Evolutionary conservation across 2,888 invertebrate species (phyloP).

Genomic region (Spisula solida): DNA sequence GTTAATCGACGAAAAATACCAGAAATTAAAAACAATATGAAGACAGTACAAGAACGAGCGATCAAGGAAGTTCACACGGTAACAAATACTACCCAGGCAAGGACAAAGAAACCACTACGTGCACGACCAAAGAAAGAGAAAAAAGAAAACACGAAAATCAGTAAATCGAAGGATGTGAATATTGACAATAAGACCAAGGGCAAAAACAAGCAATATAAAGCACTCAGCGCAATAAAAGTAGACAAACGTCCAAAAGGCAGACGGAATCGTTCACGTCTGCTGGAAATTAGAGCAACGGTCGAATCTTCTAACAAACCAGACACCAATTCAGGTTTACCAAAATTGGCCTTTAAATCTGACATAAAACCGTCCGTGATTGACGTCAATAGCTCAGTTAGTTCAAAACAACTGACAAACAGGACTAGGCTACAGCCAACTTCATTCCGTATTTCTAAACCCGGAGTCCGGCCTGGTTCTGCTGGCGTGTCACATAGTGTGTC

Average conservation of each 20-base stretch:
- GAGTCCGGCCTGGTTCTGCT: background rate
- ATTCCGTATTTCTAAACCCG: conserved; percentile 55
- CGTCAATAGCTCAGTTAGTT: conserved; percentile 46
- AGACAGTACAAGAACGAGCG: conserved; percentile 24
- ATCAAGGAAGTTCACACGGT: conserved; percentile 22
- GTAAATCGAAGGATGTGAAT: conserved; percentile 27
- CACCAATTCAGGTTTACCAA: conserved; percentile 37
- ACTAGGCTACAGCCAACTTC: conserved; percentile 63
- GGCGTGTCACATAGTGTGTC: background rate
- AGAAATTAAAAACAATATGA: conserved; percentile 35
- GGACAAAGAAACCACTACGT: background rate
- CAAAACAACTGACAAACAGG: conserved; percentile 52
- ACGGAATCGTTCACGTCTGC: conserved; percentile 46
- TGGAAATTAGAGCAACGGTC: conserved; percentile 69
- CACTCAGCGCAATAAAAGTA: conserved; percentile 47
- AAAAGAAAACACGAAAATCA: conserved; percentile 43
- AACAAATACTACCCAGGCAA: background rate
- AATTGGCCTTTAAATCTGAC: conserved; percentile 57
- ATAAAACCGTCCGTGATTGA: conserved; percentile 62
- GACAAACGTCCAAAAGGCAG: conserved; percentile 42
- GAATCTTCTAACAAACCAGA: conserved; percentile 36
- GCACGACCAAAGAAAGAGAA: conserved; percentile 28
- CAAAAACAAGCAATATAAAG: conserved; percentile 45
- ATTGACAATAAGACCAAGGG: background rate
- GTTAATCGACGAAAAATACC: conserved; percentile 51